Conservation (phyloP, 2,113 vertebrate genomes). For the Crocuta crocuta region DNA sequence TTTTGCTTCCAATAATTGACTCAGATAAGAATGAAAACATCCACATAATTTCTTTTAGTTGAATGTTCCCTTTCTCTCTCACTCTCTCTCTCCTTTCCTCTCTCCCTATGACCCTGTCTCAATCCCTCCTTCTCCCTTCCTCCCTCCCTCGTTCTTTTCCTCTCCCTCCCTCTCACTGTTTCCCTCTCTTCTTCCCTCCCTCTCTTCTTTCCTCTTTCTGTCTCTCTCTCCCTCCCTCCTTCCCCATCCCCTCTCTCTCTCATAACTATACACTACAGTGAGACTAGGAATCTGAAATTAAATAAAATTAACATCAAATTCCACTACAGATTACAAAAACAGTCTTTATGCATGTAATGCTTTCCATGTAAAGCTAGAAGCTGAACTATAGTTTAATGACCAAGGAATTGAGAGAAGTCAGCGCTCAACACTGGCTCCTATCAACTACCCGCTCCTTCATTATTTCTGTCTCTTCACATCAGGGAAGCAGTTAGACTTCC, state of each 20-base stretch:
- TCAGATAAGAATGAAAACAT: not conserved
- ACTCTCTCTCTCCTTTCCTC: not conserved
- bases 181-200: not conserved
- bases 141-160: not conserved
- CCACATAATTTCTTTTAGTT: not conserved
- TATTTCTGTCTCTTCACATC: slow-evolving; percentile 43
- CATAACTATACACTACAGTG: not conserved
- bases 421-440: not conserved
- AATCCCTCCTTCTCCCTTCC: not conserved
- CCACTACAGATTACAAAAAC: slow-evolving; percentile 46
- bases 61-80: not conserved
- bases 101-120: not conserved
- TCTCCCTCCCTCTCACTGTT: too few species aligned
- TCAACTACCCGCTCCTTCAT: not conserved
- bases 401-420: slow-evolving; percentile 40
- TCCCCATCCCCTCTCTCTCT: not conserved
- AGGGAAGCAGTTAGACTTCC: slow-evolving; percentile 39
- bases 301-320: slow-evolving; percentile 66
- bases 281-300: slow-evolving; percentile 34
- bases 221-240: not conserved
- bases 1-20: not conserved
- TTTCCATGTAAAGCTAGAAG: slow-evolving; percentile 61
- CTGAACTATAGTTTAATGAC: slow-evolving; percentile 61
- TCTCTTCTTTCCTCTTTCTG: too few species aligned
- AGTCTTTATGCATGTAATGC: not conserved